phyloP scores from a whole-genome alignment of 1,140 invertebrate species.

The Antheraea pernyi region DNA sequence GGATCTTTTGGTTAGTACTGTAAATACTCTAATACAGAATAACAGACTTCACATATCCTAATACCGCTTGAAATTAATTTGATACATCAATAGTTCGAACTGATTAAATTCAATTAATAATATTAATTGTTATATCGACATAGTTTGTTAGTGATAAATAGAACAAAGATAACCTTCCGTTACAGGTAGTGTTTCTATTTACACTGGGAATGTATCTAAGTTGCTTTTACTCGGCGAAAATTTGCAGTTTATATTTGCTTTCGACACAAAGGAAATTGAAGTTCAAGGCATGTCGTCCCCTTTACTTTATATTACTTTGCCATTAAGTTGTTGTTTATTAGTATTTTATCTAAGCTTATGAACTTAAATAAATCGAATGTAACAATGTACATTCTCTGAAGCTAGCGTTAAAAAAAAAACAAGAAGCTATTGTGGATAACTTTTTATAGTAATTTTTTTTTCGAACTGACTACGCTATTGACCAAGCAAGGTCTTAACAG shows the following conservation, averaged over 20 bases:
- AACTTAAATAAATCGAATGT: too few species aligned
- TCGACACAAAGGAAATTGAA: conserved; percentile 53
- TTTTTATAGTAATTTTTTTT: too few species aligned
- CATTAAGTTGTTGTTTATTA: neutral
- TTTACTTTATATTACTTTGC: conserved; percentile 14
- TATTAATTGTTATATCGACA: neutral
- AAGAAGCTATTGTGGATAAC: too few species aligned
- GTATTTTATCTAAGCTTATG: neutral
- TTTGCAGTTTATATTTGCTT: conserved; percentile 57
- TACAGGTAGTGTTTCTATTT: conserved; percentile 50
- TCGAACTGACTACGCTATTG: too few species aligned
- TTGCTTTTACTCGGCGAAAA: conserved; percentile 53
- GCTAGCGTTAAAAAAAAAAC: too few species aligned
- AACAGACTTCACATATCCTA: neutral
- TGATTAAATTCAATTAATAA: conserved; percentile 7
- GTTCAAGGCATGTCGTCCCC: conserved; percentile 50
- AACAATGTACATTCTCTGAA: too few species aligned
- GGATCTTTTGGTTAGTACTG: too few species aligned
- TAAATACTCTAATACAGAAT: too few species aligned
- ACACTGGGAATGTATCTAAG: conserved; percentile 44
- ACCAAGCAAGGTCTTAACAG: too few species aligned
- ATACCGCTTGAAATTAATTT: conserved; percentile 4
- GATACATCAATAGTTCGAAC: neutral
- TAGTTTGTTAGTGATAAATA: neutral
- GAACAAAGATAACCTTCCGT: conserved; percentile 13